phyloP scores from a whole-genome alignment of 1,140 invertebrate genomes.

The Drosophila ficusphila region DNA sequence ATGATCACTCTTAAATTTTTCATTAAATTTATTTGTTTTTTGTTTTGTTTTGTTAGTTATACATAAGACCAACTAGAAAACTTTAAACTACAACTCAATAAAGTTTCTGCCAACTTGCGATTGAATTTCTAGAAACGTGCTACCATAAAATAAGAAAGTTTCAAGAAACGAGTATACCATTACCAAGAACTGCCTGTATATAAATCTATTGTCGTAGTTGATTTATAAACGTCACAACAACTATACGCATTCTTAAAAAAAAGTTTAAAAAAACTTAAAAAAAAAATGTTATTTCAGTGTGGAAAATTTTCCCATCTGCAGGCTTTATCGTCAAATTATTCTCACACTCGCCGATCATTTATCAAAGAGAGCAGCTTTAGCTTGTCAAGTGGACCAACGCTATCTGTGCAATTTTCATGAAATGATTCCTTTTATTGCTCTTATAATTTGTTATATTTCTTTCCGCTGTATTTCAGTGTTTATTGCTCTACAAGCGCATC shows the following conservation, averaged over 20 bases:
- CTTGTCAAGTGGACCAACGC: slow-evolving; percentile 15
- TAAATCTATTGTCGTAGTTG: too few species aligned
- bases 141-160: too few species aligned
- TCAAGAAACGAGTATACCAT: too few species aligned
- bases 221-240: not conserved
- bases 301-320: not conserved
- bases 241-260: too few species aligned
- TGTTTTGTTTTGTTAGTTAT: too few species aligned
- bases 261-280: not conserved
- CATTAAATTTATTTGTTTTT: too few species aligned
- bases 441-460: slow-evolving; percentile 4
- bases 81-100: too few species aligned
- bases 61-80: too few species aligned
- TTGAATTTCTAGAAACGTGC: too few species aligned
- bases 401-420: slow-evolving; percentile 8
- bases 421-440: slow-evolving; percentile 17
- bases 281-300: not conserved
- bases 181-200: too few species aligned
- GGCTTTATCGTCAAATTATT: slow-evolving; percentile 1
- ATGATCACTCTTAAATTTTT: too few species aligned
- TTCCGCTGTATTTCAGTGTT: slow-evolving; percentile 7
- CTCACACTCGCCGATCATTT: slow-evolving; percentile 47
- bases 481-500: slow-evolving; percentile 9
- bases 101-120: too few species aligned
- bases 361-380: slow-evolving; percentile 45